Evolutionary conservation across 1,140 invertebrate genomes (phyloP).

Genomic region (Pygmarrhopalites habei): DNA sequence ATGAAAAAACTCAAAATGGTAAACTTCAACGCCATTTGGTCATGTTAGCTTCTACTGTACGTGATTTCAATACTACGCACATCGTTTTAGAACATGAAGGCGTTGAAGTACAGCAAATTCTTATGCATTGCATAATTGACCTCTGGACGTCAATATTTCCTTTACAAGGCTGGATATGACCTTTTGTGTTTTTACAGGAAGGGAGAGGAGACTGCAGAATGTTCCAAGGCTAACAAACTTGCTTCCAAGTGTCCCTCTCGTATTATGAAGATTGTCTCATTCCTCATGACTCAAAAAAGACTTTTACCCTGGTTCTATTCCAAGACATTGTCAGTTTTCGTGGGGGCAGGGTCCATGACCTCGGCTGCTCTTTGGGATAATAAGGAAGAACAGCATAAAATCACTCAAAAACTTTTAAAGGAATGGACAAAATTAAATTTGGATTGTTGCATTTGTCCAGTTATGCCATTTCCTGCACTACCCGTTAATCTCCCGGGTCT

Average conservation of each 20-base stretch:
- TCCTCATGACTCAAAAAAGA: too few relatives aligned
- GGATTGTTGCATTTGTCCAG: constrained; percentile 25
- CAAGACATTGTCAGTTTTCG: too few relatives aligned
- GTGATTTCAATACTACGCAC: neutral
- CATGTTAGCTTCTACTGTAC: too few relatives aligned
- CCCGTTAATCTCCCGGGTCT: constrained; percentile 32
- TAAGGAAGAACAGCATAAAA: constrained; percentile 27
- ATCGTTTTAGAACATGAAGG: neutral
- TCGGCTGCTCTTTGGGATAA: constrained; percentile 37
- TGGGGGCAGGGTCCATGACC: constrained; percentile 28
- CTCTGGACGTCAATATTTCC: too few relatives aligned
- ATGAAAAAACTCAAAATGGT: too few relatives aligned
- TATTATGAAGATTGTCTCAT: too few relatives aligned
- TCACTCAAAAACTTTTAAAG: constrained; percentile 19
- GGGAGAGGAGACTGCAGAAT: constrained; percentile 31
- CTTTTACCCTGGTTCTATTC: constrained; percentile 36
- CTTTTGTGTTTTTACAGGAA: constrained; percentile 19
- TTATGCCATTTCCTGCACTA: constrained; percentile 36
- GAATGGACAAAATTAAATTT: constrained; percentile 26
- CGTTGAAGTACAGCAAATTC: neutral
- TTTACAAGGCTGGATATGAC: too few relatives aligned
- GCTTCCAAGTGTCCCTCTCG: too few relatives aligned
- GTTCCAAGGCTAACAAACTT: constrained; percentile 20
- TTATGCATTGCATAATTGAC: too few relatives aligned
- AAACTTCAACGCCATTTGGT: too few relatives aligned